Base-by-base conservation (phyloP, 2,797 vertebrate species). In the Leucoraja ocellata region DNA sequence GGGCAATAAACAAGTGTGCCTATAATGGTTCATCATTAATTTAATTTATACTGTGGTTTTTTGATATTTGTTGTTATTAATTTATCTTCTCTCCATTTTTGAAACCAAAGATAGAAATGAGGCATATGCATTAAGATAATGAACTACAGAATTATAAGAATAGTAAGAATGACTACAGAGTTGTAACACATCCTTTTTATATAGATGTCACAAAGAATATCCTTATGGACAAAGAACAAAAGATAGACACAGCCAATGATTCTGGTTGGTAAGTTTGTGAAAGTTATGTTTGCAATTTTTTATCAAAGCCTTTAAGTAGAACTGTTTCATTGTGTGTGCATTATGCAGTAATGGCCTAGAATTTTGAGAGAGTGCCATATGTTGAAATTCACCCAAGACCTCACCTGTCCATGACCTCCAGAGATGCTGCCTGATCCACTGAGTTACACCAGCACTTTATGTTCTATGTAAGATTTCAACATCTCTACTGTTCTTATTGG, bases 231-330 rank as follows among this genome's bases (percentile, higher is more conserved):
- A 93, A 93, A 32, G 95, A 96, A 16, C 95, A 94, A 94, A 94
- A 95, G 39, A 54, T 97, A 58, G 95, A 94, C 93, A 93, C 93
- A 68, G 94, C 95, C 28, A 94, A 95, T 71, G 96, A 96, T 93
- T 93, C 86, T 1, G 96, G 96, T 93, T 96, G 96, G 96, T 97
- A 94, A 96, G 96, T 94, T 77, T 91, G 28, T 68, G 63, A 32
- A 7, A n/a, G 58, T 93, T 18, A 71, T 91, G 14, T 32, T n/a
- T 88, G 84, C 39, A 68, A 16, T 3, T 68, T 88, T 65, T 88
- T 88, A 32, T 86, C 16, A 13, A 84, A 65, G 61, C 32, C 28
- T 88, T 18, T 65, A 21, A 21, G n/a, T 32, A n/a, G 84, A 36
- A 88, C 65, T 6, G 21, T 88, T 21, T 81, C 0, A 58, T 83